These are phyloP conservation scores for Potorous gilbertii DNA, from an alignment of 2,797 vertebrate species.

Conservation along the genomic window DNA sequence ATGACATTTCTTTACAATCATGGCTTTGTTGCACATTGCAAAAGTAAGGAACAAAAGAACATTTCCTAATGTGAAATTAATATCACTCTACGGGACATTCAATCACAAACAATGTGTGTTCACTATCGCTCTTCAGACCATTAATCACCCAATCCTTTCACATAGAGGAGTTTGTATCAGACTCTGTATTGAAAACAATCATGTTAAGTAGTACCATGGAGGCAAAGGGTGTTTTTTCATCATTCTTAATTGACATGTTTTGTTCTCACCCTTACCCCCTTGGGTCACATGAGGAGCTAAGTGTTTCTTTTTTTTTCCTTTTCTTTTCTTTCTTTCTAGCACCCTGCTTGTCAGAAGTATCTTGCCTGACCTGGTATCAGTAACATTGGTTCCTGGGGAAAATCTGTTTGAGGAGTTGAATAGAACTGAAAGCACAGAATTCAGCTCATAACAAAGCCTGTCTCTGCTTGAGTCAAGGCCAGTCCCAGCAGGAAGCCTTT, in stretches of 20 bases:
- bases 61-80: not conserved
- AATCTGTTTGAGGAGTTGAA: constrained; percentile 30
- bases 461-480: not conserved
- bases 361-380: constrained; percentile 39
- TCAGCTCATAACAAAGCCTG: not conserved
- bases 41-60: not conserved
- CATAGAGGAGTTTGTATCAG: constrained; percentile 18
- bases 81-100: not conserved
- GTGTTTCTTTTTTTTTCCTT: not conserved
- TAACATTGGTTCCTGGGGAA: constrained; percentile 29
- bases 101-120: constrained; percentile 28
- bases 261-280: constrained; percentile 24
- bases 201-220: not conserved
- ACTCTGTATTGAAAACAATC: not conserved
- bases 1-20: not conserved
- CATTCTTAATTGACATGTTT: constrained; percentile 45
- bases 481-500: not conserved
- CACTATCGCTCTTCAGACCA: constrained; percentile 11
- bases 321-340: not conserved
- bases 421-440: constrained; percentile 31
- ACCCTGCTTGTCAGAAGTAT: constrained; percentile 52
- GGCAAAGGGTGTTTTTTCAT: constrained; percentile 18
- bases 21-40: not conserved
- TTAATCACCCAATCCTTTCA: not conserved
- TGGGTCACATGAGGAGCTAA: not conserved